Evolutionary conservation across 2,888 invertebrate genomes (phyloP).

Genomic region (Cyclophora punctaria): DNA sequence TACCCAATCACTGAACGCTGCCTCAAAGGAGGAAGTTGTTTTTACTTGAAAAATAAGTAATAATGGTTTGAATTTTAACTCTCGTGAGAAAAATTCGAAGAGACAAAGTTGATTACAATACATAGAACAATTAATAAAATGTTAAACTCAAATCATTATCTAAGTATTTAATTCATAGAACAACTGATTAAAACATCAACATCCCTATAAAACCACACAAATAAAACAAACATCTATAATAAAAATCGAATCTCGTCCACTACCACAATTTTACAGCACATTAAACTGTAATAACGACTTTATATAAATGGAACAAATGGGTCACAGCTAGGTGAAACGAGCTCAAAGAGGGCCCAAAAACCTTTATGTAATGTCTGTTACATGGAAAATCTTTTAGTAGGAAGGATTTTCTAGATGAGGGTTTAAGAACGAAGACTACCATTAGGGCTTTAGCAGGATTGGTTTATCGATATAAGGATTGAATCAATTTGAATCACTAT

Average conservation of each 20-base stretch:
- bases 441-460: constrained; percentile 14
- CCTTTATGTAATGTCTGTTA: constrained; percentile 27
- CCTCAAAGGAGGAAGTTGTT: no score
- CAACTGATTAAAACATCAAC: no score
- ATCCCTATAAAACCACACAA: no score
- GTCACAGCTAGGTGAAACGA: constrained; percentile 24
- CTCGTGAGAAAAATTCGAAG: no score
- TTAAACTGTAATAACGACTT: constrained; percentile 34
- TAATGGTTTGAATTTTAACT: no score
- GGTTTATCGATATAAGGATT: constrained; percentile 1
- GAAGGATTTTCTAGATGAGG: constrained; percentile 18
- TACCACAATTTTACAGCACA: constrained; percentile 30
- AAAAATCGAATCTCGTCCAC: constrained; percentile 16
- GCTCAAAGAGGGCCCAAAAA: constrained; percentile 24
- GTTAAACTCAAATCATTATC: no score
- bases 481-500: no score
- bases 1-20: no score
- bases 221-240: neutral
- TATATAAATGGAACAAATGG: constrained; percentile 33
- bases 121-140: no score
- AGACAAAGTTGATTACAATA: no score
- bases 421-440: constrained; percentile 6
- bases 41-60: no score
- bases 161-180: no score
- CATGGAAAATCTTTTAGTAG: constrained; percentile 34